Conservation (phyloP, 2,797 vertebrate genomes). For the Spinibarbus caldwelli region DNA sequence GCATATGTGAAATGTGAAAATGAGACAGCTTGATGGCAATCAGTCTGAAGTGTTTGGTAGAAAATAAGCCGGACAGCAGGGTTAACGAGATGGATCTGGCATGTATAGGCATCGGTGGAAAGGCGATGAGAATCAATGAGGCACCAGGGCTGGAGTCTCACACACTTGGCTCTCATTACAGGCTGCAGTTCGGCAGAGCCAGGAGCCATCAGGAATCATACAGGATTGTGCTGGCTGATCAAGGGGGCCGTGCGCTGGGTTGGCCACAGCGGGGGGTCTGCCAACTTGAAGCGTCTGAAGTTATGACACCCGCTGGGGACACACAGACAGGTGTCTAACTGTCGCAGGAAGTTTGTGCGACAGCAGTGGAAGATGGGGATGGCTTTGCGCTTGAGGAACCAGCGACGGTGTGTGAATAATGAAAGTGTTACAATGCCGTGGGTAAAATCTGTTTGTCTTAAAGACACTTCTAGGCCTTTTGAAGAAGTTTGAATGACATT, state of each 20-base stretch:
- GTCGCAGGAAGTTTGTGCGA: slow-evolving; percentile 61
- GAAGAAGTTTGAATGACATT: slow-evolving; percentile 2
- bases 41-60: slow-evolving; percentile 31
- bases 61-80: slow-evolving; percentile 20
- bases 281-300: slow-evolving; percentile 66
- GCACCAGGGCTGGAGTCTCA: slow-evolving; percentile 18
- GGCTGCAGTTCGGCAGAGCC: slow-evolving; percentile 11
- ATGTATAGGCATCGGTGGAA: slow-evolving; percentile 7
- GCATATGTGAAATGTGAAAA: slow-evolving; percentile 34
- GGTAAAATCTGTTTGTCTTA: slow-evolving; percentile 22
- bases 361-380: slow-evolving; percentile 38
- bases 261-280: slow-evolving; percentile 65
- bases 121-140: slow-evolving; percentile 29
- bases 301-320: slow-evolving; percentile 68
- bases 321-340: slow-evolving; percentile 60
- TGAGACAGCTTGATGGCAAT: slow-evolving; percentile 34
- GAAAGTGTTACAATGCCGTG: neutral
- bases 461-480: slow-evolving; percentile 10
- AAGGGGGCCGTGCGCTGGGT: slow-evolving; percentile 59
- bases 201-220: slow-evolving; percentile 41
- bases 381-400: slow-evolving; percentile 18
- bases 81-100: slow-evolving; percentile 24
- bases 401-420: slow-evolving; percentile 10
- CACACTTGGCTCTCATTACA: slow-evolving; percentile 35
- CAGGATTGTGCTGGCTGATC: slow-evolving; percentile 62